A percentile compares a stretch with the other conserved stretches of the same genome.
Conservation (phyloP, 2,113 vertebrate species). For the Nothocercus julius region DNA sequence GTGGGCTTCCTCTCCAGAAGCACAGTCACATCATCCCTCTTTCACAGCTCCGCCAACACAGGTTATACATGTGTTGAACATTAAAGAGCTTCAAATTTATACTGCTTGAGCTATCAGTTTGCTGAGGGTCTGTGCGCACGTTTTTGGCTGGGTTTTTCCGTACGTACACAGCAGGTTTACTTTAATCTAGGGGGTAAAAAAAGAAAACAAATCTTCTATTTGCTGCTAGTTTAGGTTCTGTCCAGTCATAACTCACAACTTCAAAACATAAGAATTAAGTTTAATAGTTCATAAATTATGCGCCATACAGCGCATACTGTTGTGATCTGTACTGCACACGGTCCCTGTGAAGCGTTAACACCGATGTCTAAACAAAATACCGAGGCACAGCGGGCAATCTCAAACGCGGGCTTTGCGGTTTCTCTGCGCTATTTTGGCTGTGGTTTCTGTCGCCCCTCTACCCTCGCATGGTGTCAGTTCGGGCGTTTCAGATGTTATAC, state of each 20-base stretch:
- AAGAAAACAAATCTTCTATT: not conserved
- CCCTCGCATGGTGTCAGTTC: conserved; percentile 60
- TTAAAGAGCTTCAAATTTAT: not conserved
- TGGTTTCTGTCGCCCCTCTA: conserved; percentile 33
- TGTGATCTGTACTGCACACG: conserved; percentile 23
- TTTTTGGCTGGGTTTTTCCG: not conserved
- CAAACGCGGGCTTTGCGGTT: not conserved
- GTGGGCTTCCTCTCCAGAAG: not conserved
- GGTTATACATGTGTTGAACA: not conserved
- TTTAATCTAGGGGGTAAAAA: not conserved
- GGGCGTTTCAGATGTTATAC: conserved; percentile 39
- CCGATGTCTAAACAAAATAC: conserved; percentile 46
- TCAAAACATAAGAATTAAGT: conserved; percentile 10
- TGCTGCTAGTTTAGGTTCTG: not conserved
- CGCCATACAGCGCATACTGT: not conserved
- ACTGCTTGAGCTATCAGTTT: not conserved
- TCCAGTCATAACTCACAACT: conserved; percentile 11
- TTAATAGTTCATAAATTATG: conserved; percentile 27
- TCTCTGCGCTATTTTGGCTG: conserved; percentile 27
- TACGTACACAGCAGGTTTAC: not conserved
- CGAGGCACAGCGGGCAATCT: not conserved
- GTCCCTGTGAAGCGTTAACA: conserved; percentile 38
- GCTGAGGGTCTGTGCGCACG: not conserved
- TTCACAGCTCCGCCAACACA: not conserved
- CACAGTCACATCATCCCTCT: not conserved